phyloP scores from a whole-genome alignment of 2,888 invertebrate genomes.

The Autographa gamma region DNA sequence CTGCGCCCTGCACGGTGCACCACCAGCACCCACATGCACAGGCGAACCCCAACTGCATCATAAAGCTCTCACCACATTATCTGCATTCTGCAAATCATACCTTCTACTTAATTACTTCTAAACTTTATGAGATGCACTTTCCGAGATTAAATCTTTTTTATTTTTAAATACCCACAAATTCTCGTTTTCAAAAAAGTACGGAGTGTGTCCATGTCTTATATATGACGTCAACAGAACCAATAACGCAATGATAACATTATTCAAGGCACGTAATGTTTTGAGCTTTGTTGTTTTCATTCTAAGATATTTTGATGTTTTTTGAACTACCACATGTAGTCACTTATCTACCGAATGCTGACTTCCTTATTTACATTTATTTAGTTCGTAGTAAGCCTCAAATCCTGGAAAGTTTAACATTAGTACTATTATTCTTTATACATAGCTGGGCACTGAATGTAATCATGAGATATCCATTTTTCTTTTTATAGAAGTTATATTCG shows the following conservation, averaged over 20 bases:
- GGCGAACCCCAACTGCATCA: neutral
- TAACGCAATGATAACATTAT: slow-evolving; percentile 28
- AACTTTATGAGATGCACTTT: no score
- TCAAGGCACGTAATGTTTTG: slow-evolving; percentile 41
- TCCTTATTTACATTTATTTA: slow-evolving; percentile 15
- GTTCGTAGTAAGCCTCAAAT: neutral
- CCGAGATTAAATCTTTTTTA: no score
- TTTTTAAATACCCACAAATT: no score
- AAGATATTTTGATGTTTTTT: slow-evolving; percentile 11
- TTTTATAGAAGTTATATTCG: no score
- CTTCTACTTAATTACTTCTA: neutral
- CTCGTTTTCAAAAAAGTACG: no score
- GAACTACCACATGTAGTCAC: neutral
- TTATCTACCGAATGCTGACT: neutral
- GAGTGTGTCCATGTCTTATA: no score
- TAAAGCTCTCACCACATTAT: neutral
- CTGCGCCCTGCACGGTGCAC: slow-evolving; percentile 51
- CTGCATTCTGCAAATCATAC: neutral
- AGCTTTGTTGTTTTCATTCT: slow-evolving; percentile 13
- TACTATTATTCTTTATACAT: no score
- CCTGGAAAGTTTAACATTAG: neutral
- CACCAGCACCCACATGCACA: slow-evolving; percentile 13
- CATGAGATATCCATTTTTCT: no score
- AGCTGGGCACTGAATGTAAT: no score
- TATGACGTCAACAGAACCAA: slow-evolving; percentile 14